phyloP scores from a whole-genome alignment of 1,140 invertebrate species.

The Apis dorsata region DNA sequence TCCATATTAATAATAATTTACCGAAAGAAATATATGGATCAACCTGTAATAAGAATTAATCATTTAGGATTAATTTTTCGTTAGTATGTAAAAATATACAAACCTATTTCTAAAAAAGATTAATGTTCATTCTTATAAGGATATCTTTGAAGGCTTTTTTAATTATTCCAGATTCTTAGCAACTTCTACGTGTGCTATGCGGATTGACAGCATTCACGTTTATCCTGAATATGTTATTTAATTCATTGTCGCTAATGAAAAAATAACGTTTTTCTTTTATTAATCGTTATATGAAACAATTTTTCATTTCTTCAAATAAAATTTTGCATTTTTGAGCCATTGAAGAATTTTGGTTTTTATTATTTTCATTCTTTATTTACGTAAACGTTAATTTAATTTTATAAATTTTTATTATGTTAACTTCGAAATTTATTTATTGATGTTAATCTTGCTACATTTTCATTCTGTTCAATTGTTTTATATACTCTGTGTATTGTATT shows the following conservation, averaged over 20 bases:
- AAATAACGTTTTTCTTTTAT: constrained; percentile 63
- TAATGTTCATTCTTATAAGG: constrained; percentile 59
- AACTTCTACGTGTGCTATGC: constrained; percentile 29
- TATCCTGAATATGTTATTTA: constrained; percentile 37
- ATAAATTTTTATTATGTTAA: background rate
- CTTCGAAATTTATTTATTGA: background rate
- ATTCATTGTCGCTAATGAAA: constrained; percentile 11
- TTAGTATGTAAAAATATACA: background rate
- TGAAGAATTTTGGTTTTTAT: background rate
- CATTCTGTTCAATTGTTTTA: background rate
- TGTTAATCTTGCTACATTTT: background rate
- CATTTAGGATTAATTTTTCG: background rate
- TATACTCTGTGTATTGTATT: background rate
- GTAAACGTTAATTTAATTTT: background rate
- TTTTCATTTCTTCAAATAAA: constrained; percentile 38
- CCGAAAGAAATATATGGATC: constrained; percentile 13
- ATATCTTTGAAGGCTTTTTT: constrained; percentile 59
- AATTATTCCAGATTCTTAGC: constrained; percentile 50
- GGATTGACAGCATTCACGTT: constrained; percentile 33
- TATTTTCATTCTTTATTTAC: background rate
- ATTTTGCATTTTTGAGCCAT: background rate
- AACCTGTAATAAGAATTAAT: constrained; percentile 14
- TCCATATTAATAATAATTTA: constrained; percentile 28
- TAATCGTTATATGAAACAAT: constrained; percentile 39
- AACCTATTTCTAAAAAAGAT: constrained; percentile 19